These are phyloP conservation scores for Babylonia areolata DNA, from an alignment of 1,140 invertebrate species.

Conservation along the genomic window DNA sequence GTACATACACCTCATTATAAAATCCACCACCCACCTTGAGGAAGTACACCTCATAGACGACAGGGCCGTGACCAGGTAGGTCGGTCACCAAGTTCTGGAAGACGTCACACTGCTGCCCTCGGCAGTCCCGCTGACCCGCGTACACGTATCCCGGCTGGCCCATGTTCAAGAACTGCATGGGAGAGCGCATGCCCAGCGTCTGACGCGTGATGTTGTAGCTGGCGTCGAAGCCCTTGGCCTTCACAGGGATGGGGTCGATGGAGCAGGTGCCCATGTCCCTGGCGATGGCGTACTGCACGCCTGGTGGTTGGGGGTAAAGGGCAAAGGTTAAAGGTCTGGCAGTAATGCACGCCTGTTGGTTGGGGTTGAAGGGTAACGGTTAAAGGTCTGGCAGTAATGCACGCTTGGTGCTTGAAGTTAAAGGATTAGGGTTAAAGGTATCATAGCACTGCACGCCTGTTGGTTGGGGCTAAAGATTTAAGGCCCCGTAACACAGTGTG, in stretches of 20 bases:
- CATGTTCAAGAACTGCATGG: slow-evolving; percentile 20
- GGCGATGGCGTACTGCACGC: slow-evolving; percentile 32
- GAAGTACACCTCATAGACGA: slow-evolving; percentile 29
- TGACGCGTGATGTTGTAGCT: slow-evolving; percentile 8
- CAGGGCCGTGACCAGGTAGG: not conserved
- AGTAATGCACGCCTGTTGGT: too few relatives aligned
- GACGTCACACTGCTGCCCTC: slow-evolving; percentile 10
- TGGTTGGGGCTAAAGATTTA: too few relatives aligned
- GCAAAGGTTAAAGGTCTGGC: too few relatives aligned
- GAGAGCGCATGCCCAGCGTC: slow-evolving; percentile 17
- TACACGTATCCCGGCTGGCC: not conserved
- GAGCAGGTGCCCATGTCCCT: not conserved
- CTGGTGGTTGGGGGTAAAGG: too few relatives aligned
- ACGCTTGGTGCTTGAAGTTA: too few relatives aligned
- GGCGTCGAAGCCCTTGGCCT: slow-evolving; percentile 21
- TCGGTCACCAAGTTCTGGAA: not conserved
- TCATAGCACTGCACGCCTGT: too few relatives aligned
- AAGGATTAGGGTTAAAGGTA: too few relatives aligned
- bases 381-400: too few relatives aligned
- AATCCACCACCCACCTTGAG: not conserved
- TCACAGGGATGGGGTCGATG: slow-evolving; percentile 20
- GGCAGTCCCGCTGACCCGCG: not conserved
- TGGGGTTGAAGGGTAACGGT: too few relatives aligned
- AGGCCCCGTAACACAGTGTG: too few relatives aligned
- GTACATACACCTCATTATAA: too few relatives aligned